Conservation (phyloP, 2,888 invertebrate genomes). For the Lasioglossum figueresi region DNA sequence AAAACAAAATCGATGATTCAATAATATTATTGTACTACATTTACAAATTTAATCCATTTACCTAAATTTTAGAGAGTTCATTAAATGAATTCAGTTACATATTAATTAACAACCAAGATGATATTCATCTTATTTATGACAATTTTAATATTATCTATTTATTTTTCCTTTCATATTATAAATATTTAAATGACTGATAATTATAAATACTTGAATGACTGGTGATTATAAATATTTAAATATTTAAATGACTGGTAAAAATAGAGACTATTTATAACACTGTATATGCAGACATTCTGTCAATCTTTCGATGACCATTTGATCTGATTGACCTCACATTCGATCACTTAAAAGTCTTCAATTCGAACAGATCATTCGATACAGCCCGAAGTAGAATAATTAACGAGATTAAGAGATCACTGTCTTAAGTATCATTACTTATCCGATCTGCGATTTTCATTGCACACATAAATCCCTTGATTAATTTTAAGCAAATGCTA, state of each 20-base stretch:
- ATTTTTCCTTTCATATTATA: background rate
- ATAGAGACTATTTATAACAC: background rate
- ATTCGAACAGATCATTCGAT: background rate
- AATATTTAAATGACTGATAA: too few relatives aligned
- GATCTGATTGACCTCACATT: background rate
- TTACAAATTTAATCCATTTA: background rate
- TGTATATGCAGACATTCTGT: background rate
- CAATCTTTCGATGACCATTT: background rate
- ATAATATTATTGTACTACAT: background rate
- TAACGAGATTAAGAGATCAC: slow-evolving; percentile 29
- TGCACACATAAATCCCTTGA: slow-evolving; percentile 34
- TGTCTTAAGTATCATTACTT: background rate
- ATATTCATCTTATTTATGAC: too few relatives aligned
- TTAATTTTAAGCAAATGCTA: slow-evolving; percentile 67
- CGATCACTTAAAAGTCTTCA: background rate
- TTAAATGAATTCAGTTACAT: background rate
- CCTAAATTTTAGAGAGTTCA: background rate
- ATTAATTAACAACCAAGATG: background rate
- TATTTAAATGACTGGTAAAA: background rate
- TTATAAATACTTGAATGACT: too few relatives aligned
- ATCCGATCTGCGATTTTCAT: slow-evolving; percentile 1
- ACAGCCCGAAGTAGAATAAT: slow-evolving; percentile 27
- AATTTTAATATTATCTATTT: too few relatives aligned
- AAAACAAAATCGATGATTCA: background rate
- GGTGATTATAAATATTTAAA: too few relatives aligned